Percentiles rank a stretch among this genome's conserved stretches.
Conservation (phyloP, 2,113 vertebrate species). For the Leptobrachium ailaonicum region DNA sequence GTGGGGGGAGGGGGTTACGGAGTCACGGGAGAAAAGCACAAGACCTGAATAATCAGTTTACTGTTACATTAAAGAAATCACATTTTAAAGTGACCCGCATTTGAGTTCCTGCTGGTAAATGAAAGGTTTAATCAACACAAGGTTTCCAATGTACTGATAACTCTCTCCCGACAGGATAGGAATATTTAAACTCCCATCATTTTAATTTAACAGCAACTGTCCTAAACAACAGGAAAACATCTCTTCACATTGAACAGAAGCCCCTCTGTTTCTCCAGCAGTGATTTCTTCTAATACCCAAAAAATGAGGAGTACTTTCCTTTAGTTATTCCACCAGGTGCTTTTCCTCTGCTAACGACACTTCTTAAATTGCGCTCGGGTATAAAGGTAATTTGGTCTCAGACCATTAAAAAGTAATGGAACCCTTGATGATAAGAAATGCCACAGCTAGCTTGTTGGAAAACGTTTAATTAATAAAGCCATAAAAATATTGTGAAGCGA, state of each 20-base stretch:
- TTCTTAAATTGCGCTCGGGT: constrained; percentile 83
- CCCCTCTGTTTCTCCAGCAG: constrained; percentile 44
- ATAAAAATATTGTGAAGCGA: constrained; percentile 87
- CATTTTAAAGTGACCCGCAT: background rate
- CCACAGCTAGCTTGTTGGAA: constrained; percentile 84
- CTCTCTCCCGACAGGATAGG: background rate
- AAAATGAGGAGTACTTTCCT: constrained; percentile 82
- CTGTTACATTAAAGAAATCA: too few relatives aligned
- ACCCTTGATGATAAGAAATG: constrained; percentile 85
- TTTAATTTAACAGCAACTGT: background rate
- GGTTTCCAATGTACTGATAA: background rate
- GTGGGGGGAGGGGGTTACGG: too few relatives aligned
- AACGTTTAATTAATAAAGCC: constrained; percentile 87
- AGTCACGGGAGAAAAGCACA: too few relatives aligned
- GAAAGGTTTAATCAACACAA: background rate
- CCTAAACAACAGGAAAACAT: background rate
- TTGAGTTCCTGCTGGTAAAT: background rate
- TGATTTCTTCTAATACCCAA: constrained; percentile 77
- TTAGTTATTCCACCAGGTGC: constrained; percentile 84
- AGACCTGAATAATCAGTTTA: too few relatives aligned
- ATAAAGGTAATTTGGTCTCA: constrained; percentile 84
- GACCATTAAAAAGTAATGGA: constrained; percentile 88
- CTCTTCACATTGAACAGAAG: background rate
- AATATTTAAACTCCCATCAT: background rate
- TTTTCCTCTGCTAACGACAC: constrained; percentile 80